Evolutionary conservation across 1,140 invertebrate genomes (phyloP), one percentile per base, ranked within the genome.

Genomic region (Bathynomus jamesi): DNA sequence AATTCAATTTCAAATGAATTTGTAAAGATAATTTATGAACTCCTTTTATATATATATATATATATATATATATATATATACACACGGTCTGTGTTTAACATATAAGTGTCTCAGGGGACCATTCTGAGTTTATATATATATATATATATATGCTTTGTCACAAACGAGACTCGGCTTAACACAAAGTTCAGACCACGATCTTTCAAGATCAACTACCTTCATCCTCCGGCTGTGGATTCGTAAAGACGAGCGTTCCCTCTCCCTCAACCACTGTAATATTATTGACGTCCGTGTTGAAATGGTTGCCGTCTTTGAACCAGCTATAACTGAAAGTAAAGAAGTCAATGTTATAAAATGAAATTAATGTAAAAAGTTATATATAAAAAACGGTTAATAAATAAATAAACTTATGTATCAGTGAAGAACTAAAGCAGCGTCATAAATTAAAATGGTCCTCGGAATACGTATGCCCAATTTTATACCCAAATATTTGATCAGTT

Each of bases 201-300:
- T 65, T 24, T 10, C n/a, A 32, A 25, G 28, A 11, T 40, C 28
- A 1, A 53, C 82, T 69, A 76, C 84, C 77, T 80, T 81, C 84
- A 77, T 87, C 86, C 53, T 84, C 83, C 61, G 82, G 80, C 67
- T 81, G 79, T 5, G 84, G 84, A 60, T 79, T 80, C 69, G 80
- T 84, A 65, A 85, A 83, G 5, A 85, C 81, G 13, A 86, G 77
- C 3, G 83, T 85, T 0, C 85, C 85, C 28, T 79, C 77, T 31
- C 82, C 80, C 4, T 83, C 78, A 29, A 82, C 80, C 75, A 82
- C 81, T n/a, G 79, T 80, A 31, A 86, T 82, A 61, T 84, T 77
- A n/a, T 83, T 81, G 53, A 81, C 79, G 53, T 82, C 81, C 21
- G 79, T 53, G 25, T 76, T 40, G 21, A 64, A 73, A 2, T 30